A percentile compares a stretch with the other conserved stretches of the same genome.
These are phyloP conservation scores for Passerina amoena DNA, from an alignment of 2,113 vertebrate genomes.

Conservation along the genomic window DNA sequence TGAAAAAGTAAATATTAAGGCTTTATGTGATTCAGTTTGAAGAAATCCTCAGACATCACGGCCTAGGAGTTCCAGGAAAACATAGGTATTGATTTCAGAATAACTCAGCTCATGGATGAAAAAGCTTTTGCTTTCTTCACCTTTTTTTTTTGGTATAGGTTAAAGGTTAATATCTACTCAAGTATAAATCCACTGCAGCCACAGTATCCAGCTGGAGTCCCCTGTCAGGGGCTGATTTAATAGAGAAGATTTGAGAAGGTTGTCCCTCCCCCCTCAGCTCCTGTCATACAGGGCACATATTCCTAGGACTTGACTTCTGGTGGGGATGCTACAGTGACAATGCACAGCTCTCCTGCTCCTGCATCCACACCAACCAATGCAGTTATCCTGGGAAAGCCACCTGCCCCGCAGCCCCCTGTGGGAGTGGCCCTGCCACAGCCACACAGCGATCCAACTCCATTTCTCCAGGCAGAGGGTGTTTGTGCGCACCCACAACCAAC, in stretches of 20 bases:
- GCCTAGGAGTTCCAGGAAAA: conserved; percentile 55
- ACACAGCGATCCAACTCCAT: neutral
- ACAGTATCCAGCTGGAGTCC: neutral
- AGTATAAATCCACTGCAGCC: neutral
- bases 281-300: neutral
- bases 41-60: conserved; percentile 15
- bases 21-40: conserved; percentile 53
- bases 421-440: neutral
- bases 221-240: neutral
- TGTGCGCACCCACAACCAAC: neutral
- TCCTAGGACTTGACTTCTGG: neutral
- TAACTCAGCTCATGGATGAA: conserved; percentile 18
- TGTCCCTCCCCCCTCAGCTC: neutral
- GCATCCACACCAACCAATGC: neutral
- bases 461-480: neutral
- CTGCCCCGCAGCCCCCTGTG: neutral
- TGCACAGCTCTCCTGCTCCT: neutral
- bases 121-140: conserved; percentile 33
- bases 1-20: conserved; percentile 2
- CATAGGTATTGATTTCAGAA: conserved; percentile 50
- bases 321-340: neutral
- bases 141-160: neutral
- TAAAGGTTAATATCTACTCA: neutral
- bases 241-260: neutral
- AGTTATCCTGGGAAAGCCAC: neutral